Evolutionary conservation across 2,113 vertebrate species (phyloP), one percentile per base, ranked within the genome.

Genomic region (Oryctolagus cuniculus): DNA sequence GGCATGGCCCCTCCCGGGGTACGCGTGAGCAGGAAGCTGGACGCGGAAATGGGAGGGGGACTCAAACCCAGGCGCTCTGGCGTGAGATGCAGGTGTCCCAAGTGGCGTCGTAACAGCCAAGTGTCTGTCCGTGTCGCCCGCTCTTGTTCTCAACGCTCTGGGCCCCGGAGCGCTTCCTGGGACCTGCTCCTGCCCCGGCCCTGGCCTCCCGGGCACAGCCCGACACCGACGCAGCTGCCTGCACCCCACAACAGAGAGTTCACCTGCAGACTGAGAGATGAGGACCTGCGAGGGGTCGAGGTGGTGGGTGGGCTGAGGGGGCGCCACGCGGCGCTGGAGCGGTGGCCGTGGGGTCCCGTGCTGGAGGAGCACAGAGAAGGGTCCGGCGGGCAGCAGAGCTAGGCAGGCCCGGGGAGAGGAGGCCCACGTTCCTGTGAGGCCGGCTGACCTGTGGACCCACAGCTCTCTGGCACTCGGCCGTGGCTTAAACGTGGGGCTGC

Each of bases 261-360:
- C 25, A 6, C 2, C 15, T 0, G 64, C 44, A 17, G 64, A 24
- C 6, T 0, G 27, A 10, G 55, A 77, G 66, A 63, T 10, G 21
- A 5, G 19, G n/a, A 74, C 38, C 78, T 24, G 12, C 27, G 51
- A 22, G 27, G 36, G 25, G 2, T 9, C 0, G 87, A 25, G 86
- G 38, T 5, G 6, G 63, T 2, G n/a, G 38, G 29, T 22, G 11
- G 27, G 67, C 9, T 1, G 34, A 49, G 80, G 27, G 27, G 21
- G 64, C 1, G 1, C 24, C 27, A 7, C 2, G 36, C 25, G 25
- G n/a, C 29, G 9, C 34, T 55, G 21, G 25, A 51, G 7, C 19
- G 13, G 67, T 10, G 24, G 75, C 25, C 12, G 0, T 1, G 29
- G 4, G 4, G 0, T 24, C 80, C 67, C 0, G 0, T 7, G 13